Evolutionary conservation across 2,888 invertebrate genomes (phyloP), one percentile per base, ranked within the genome.

Genomic region (Copidosoma aretas): DNA sequence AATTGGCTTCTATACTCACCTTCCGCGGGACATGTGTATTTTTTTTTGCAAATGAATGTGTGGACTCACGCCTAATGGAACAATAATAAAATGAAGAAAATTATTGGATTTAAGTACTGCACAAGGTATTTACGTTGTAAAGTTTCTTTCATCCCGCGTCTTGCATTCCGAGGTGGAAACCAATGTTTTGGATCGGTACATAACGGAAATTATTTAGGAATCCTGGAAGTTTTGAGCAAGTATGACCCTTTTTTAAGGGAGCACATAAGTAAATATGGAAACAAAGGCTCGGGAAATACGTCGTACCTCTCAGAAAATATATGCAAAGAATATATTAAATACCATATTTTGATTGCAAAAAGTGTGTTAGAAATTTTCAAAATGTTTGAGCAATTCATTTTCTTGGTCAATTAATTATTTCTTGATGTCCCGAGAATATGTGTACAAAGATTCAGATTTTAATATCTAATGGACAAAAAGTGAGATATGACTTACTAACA

Each of bases 61-160:
- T 32, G 32, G 32, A 32, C 8, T 32, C 32, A 8, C 32, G 8
- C 4, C 8, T 32, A 32, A 32, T 8, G 8, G 32, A 5, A 32
- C 32, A 32, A 32, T 32, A 32, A 3, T 3, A 32, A 32, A 8
- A 32, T 10, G 4, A 49, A 10, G 10, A 15, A 49, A 49, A 49
- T 5, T 49, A 49, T 49, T 49, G 49, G 25, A 54, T 63, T 32
- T 24, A 56, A 15, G 14, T 51, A 12, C 63, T 32, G 58, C 67
- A 19, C 68, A 73, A 53, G 67, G 59, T n/a, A 68, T 63, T 24
- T 66, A 64, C 10, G 64, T 69, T 51, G 54, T 69, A 10, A 53
- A 68, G 4, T 61, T 62, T 59, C 39, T 68, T 19, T 60, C n/a
- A n/a, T n/a, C 69, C 49, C 64, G 67, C 43, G 49, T 49, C 49